Conservation (phyloP, 2,888 invertebrate genomes). For the Gibbula magus region DNA sequence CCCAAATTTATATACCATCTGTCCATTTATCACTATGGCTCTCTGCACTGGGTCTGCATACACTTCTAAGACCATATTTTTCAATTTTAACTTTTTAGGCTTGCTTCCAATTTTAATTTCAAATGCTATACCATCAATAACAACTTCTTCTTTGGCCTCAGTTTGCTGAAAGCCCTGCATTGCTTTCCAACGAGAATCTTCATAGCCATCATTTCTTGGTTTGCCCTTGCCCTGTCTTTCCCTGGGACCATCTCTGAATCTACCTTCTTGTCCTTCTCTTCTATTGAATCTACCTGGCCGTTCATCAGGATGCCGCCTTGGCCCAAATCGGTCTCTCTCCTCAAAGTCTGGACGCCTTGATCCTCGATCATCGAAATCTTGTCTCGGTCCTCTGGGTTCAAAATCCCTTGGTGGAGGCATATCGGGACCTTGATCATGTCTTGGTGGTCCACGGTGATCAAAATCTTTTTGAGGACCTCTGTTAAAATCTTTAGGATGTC, state of each 20-base stretch:
- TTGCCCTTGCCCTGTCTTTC: neutral
- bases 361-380: conserved; percentile 17
- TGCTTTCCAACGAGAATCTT: conserved; percentile 59
- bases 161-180: conserved; percentile 53
- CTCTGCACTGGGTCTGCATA: conserved; percentile 57
- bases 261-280: conserved; percentile 28
- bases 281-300: conserved; percentile 5
- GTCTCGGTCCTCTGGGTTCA: conserved; percentile 17
- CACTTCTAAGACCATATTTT: conserved; percentile 26
- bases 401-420: conserved; percentile 26
- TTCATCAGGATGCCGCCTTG: neutral
- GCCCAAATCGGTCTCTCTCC: neutral
- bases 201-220: conserved; percentile 23
- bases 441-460: neutral
- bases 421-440: conserved; percentile 1
- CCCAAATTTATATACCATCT: conserved; percentile 65
- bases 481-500: neutral
- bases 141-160: conserved; percentile 64
- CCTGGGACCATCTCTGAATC: neutral
- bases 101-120: conserved; percentile 60
- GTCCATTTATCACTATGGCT: conserved; percentile 65
- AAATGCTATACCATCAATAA: conserved; percentile 67
- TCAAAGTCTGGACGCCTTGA: conserved; percentile 1
- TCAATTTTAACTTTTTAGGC: conserved; percentile 37
- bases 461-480: conserved; percentile 14